Conservation (phyloP, 2,888 invertebrate genomes). For the Catocala sponsa region DNA sequence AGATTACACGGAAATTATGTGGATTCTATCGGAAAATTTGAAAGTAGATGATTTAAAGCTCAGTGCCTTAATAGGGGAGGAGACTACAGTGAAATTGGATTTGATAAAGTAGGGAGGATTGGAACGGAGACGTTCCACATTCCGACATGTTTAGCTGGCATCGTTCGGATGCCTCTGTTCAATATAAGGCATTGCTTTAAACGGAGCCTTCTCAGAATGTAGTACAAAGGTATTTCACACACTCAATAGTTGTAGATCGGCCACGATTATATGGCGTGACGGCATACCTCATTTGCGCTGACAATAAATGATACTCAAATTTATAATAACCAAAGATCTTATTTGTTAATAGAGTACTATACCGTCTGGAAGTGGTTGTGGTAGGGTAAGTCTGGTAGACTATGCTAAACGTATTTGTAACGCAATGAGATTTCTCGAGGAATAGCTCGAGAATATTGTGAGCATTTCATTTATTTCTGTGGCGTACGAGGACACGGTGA, state of each 20-base stretch:
- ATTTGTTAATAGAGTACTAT: too few relatives aligned
- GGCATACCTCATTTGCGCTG: too few relatives aligned
- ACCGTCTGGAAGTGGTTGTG: too few relatives aligned
- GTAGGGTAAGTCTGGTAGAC: too few relatives aligned
- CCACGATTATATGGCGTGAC: too few relatives aligned
- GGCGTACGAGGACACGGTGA: too few relatives aligned
- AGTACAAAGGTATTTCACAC: conserved; percentile 8
- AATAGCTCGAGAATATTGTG: too few relatives aligned
- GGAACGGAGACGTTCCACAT: conserved; percentile 39
- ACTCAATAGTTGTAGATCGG: neutral
- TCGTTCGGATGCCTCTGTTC: conserved; percentile 28
- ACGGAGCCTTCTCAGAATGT: conserved; percentile 3
- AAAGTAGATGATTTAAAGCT: conserved; percentile 28
- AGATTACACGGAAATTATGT: conserved; percentile 33
- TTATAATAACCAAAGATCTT: too few relatives aligned
- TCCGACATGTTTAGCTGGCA: conserved; percentile 36
- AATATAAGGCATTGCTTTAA: conserved; percentile 23
- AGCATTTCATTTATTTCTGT: too few relatives aligned
- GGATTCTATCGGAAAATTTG: conserved; percentile 25
- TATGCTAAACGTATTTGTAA: too few relatives aligned
- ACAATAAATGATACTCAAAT: too few relatives aligned
- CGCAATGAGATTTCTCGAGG: too few relatives aligned
- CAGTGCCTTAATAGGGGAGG: conserved; percentile 8
- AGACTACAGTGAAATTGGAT: conserved; percentile 34
- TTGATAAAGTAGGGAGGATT: conserved; percentile 30